phyloP scores from a whole-genome alignment of 2,888 invertebrate genomes.

The Nymphalis polychloros region DNA sequence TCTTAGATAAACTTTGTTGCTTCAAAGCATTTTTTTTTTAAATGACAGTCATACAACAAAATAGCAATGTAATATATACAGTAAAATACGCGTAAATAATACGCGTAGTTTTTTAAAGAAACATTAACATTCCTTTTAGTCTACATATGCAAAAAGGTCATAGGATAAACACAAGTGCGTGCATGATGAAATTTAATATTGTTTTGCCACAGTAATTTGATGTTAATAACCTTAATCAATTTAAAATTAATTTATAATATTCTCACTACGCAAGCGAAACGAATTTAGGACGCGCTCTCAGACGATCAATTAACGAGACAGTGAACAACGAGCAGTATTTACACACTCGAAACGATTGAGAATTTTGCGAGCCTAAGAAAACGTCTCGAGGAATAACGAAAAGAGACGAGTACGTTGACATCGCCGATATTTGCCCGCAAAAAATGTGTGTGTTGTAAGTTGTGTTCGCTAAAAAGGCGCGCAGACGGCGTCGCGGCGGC shows the following conservation, averaged over 20 bases:
- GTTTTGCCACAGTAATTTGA: conserved; percentile 33
- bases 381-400: conserved; percentile 39
- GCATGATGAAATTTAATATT: conserved; percentile 30
- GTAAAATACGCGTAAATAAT: conserved; percentile 22
- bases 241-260: conserved; percentile 41
- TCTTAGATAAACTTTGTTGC: conserved; percentile 60
- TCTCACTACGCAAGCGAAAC: conserved; percentile 36
- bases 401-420: conserved; percentile 65
- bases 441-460: conserved; percentile 74
- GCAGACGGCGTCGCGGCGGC: conserved; percentile 81
- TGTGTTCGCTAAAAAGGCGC: conserved; percentile 78
- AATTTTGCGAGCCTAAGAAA: conserved; percentile 37
- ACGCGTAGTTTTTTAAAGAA: conserved; percentile 18
- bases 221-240: conserved; percentile 39
- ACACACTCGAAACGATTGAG: conserved; percentile 37
- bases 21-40: conserved; percentile 40
- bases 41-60: conserved; percentile 37
- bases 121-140: conserved; percentile 21
- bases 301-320: conserved; percentile 43
- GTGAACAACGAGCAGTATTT: conserved; percentile 38
- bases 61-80: conserved; percentile 10
- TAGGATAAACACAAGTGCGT: conserved; percentile 44
- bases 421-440: conserved; percentile 70
- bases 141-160: conserved; percentile 44
- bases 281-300: conserved; percentile 38